Conservation (phyloP, 2,113 vertebrate genomes). For the Notothenia rossii region DNA sequence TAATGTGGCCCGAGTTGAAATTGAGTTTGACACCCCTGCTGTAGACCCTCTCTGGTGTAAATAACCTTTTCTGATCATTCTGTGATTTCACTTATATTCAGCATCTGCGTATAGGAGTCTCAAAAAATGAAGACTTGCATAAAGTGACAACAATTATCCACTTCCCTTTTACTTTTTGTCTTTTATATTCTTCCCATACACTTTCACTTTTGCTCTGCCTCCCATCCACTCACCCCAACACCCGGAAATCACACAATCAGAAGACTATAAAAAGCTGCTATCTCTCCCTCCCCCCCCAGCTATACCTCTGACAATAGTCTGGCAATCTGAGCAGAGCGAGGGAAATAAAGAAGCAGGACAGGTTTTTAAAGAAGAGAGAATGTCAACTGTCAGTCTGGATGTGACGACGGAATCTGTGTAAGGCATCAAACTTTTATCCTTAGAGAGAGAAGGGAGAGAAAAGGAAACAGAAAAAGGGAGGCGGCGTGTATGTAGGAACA, state of each 20-base stretch:
- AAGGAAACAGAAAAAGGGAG: conserved; percentile 25
- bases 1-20: too few relatives aligned
- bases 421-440: conserved; percentile 77
- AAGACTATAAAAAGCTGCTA: conserved; percentile 65
- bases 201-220: conserved; percentile 27
- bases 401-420: conserved; percentile 76
- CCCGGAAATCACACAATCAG: conserved; percentile 66
- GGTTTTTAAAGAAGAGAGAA: conserved; percentile 83
- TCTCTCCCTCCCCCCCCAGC: conserved; percentile 45
- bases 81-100: background rate
- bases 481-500: conserved; percentile 39
- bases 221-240: conserved; percentile 41
- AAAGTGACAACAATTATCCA: conserved; percentile 23
- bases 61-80: background rate
- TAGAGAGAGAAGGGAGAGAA: conserved; percentile 60
- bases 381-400: conserved; percentile 87
- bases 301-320: conserved; percentile 80
- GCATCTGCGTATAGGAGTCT: background rate
- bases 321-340: conserved; percentile 68
- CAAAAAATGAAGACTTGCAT: background rate
- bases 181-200: conserved; percentile 22
- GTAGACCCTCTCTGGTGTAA: background rate
- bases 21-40: too few relatives aligned
- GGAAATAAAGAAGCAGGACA: conserved; percentile 78
- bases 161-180: conserved; percentile 26